Percentiles rank a stretch among this genome's conserved stretches.
phyloP scores from a whole-genome alignment of 2,113 vertebrate species.

The Corvus hawaiiensis region DNA sequence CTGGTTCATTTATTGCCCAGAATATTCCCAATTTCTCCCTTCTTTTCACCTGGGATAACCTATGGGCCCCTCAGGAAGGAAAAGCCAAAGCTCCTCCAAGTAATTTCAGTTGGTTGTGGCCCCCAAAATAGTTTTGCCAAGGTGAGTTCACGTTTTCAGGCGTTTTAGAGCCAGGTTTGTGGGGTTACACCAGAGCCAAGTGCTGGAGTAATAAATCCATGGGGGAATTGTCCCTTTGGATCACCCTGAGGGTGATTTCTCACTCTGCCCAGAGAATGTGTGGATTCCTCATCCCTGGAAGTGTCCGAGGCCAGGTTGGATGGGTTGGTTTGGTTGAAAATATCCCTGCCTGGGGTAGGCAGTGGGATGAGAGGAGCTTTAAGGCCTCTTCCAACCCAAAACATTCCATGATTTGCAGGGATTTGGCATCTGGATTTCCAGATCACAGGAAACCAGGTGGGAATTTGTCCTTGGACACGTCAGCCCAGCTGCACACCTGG shows the following conservation, averaged over 20 bases:
- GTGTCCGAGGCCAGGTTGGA: neutral
- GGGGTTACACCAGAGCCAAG: neutral
- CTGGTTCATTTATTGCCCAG: neutral
- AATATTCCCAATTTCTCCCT: neutral
- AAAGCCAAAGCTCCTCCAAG: neutral
- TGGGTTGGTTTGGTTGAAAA: neutral
- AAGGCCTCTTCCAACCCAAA: neutral
- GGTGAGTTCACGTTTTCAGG: rapidly evolving
- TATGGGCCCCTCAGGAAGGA: rapidly evolving
- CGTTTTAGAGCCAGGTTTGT: neutral
- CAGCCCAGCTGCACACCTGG: neutral
- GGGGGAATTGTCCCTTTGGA: neutral
- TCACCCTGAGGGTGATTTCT: neutral
- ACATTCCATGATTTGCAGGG: neutral
- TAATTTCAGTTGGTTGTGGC: neutral
- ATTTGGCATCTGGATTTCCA: neutral
- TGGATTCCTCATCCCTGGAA: neutral
- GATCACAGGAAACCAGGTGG: neutral
- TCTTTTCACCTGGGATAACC: neutral
- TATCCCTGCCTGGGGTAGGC: neutral
- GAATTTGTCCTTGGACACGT: neutral
- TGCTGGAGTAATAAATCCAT: neutral
- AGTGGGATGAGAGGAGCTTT: neutral
- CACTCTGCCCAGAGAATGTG: neutral
- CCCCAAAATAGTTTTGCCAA: neutral